Evolutionary conservation across 1,140 invertebrate species (phyloP).

Genomic region (Ostrea edulis): DNA sequence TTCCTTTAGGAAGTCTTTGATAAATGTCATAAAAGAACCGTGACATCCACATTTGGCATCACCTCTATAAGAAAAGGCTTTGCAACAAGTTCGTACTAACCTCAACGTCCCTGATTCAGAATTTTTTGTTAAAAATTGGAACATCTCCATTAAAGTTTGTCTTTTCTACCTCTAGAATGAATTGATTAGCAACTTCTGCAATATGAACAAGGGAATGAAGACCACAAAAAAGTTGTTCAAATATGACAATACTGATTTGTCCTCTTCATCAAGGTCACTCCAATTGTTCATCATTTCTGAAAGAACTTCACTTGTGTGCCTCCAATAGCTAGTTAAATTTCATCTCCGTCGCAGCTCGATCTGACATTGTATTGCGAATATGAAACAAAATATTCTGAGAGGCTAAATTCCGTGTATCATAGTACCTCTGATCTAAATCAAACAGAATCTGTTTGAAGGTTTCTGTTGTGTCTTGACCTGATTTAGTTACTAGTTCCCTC

Average conservation of each 20-base stretch:
- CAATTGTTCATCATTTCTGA: conserved; percentile 32
- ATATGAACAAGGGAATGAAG: conserved; percentile 33
- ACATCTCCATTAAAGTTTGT: not conserved
- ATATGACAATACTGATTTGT: not conserved
- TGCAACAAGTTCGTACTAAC: conserved; percentile 35
- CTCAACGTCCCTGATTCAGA: conserved; percentile 44
- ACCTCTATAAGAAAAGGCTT: conserved; percentile 35
- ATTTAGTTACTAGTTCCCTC: conserved; percentile 47
- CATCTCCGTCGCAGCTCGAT: conserved; percentile 41
- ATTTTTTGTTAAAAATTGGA: conserved; percentile 42
- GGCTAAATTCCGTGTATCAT: not conserved
- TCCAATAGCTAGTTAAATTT: conserved; percentile 47
- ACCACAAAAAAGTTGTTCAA: conserved; percentile 45
- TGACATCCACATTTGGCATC: not conserved
- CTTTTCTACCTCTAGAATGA: not conserved
- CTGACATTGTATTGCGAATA: conserved; percentile 46
- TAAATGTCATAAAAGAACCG: not conserved
- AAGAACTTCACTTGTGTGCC: conserved; percentile 6
- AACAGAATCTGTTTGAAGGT: conserved; percentile 50
- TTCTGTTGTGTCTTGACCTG: conserved; percentile 22
- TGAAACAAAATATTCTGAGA: conserved; percentile 43
- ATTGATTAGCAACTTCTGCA: not conserved
- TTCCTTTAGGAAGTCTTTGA: conserved; percentile 7
- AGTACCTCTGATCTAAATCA: conserved; percentile 40
- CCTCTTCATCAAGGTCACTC: not conserved